Conservation (phyloP, 2,797 vertebrate species). For the Gambelia wislizenii region DNA sequence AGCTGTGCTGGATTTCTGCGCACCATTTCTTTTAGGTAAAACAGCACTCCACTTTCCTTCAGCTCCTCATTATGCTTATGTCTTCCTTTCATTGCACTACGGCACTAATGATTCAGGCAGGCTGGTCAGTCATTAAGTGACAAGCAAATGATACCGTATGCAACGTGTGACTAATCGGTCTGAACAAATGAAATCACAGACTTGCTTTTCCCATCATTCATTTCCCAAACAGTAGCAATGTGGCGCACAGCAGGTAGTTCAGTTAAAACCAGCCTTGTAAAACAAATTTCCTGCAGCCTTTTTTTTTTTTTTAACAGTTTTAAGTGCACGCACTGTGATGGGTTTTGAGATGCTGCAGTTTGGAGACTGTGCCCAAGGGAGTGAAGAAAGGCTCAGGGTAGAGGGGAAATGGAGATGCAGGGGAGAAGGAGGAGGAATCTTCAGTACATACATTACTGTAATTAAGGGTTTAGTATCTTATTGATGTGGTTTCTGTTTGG, state of each 20-base stretch:
- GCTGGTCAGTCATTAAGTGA: constrained; percentile 96
- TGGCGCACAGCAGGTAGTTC: constrained; percentile 90
- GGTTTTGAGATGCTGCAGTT: constrained; percentile 68
- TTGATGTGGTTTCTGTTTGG: constrained; percentile 80
- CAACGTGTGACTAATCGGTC: constrained; percentile 87
- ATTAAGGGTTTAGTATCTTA: constrained; percentile 81
- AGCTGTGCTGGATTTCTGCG: constrained; percentile 87
- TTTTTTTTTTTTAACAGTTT: too few relatives aligned
- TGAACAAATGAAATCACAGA: constrained; percentile 97
- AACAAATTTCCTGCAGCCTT: constrained; percentile 88
- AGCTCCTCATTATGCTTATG: constrained; percentile 89
- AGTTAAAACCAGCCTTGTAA: constrained; percentile 87
- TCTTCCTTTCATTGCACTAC: constrained; percentile 92
- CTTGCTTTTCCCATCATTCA: constrained; percentile 89
- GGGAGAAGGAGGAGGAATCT: constrained; percentile 71
- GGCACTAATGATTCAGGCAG: constrained; percentile 87
- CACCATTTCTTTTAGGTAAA: constrained; percentile 88
- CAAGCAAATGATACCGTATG: constrained; percentile 98
- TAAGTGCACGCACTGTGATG: constrained; percentile 65
- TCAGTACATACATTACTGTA: constrained; percentile 79
- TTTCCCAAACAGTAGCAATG: constrained; percentile 86
- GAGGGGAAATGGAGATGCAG: constrained; percentile 50
- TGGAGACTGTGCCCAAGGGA: constrained; percentile 69
- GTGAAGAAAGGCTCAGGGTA: constrained; percentile 59
- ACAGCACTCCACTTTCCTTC: constrained; percentile 86